Evolutionary conservation across 2,113 vertebrate genomes (phyloP).

Genomic region (Pygoscelis adeliae): DNA sequence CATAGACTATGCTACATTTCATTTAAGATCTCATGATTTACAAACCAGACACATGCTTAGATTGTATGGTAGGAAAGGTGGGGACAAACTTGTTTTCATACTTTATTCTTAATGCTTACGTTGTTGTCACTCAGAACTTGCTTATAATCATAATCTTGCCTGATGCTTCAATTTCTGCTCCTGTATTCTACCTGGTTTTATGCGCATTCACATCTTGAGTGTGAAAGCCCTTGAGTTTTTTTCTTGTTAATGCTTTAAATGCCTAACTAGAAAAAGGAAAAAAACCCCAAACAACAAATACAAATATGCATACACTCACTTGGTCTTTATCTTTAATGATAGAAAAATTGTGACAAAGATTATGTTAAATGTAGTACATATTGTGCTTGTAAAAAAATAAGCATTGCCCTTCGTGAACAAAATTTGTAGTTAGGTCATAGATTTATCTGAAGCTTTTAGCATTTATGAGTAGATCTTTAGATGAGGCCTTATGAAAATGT

Average conservation of each 20-base stretch:
- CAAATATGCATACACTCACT: neutral
- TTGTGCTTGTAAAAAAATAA: neutral
- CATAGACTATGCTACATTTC: neutral
- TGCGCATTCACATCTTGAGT: neutral
- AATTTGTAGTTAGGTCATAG: neutral
- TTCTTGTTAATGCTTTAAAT: neutral
- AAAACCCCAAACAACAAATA: neutral
- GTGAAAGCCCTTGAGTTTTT: neutral
- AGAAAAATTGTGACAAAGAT: neutral
- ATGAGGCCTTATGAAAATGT: neutral
- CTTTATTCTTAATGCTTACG: neutral
- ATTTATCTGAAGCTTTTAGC: neutral
- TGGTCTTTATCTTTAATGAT: neutral
- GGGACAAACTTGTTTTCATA: neutral
- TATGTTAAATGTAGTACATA: neutral
- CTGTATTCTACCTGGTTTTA: neutral
- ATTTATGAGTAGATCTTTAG: conserved; percentile 22
- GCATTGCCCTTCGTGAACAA: neutral
- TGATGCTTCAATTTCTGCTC: neutral
- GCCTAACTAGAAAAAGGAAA: neutral
- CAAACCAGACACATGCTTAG: neutral
- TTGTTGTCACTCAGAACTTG: neutral
- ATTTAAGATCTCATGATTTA: neutral
- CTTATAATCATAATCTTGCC: neutral
- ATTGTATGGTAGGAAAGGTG: neutral